Conservation (phyloP, 2,888 invertebrate genomes). For the Papilio protenor region DNA sequence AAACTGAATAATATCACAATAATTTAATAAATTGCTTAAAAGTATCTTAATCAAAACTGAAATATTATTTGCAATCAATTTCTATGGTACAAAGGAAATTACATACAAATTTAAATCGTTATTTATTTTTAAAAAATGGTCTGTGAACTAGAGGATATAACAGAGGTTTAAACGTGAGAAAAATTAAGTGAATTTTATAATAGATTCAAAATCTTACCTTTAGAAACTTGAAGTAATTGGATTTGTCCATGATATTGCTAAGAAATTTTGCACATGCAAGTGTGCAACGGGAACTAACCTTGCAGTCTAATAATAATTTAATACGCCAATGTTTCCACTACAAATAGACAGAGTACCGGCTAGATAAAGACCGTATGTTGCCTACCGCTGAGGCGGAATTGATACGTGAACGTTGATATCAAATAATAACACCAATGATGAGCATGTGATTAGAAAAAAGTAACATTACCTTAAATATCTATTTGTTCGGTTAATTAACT, state of each 20-base stretch:
- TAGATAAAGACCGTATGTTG: slow-evolving; percentile 56
- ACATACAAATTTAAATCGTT: not conserved
- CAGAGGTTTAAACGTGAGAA: not conserved
- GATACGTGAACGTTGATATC: slow-evolving; percentile 19
- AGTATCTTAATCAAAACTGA: not conserved
- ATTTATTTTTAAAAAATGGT: not conserved
- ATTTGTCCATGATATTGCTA: slow-evolving; percentile 53
- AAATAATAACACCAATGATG: slow-evolving; percentile 10
- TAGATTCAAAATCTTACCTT: slow-evolving; percentile 31
- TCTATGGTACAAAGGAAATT: not conserved
- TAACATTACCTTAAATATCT: not conserved
- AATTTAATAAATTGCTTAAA: not conserved
- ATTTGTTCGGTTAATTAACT: not conserved
- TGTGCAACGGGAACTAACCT: slow-evolving; percentile 75
- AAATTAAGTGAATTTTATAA: not conserved
- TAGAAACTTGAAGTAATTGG: slow-evolving; percentile 40
- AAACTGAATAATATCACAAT: not conserved
- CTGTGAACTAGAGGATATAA: not conserved
- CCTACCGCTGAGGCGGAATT: slow-evolving; percentile 52
- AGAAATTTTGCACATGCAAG: slow-evolving; percentile 54
- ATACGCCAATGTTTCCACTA: slow-evolving; percentile 72
- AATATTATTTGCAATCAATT: not conserved
- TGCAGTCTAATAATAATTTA: slow-evolving; percentile 78
- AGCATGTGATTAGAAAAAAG: not conserved
- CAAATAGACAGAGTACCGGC: slow-evolving; percentile 60